Evolutionary conservation across 2,797 vertebrate species (phyloP).

Genomic region (Cercopithecus petaurista): DNA sequence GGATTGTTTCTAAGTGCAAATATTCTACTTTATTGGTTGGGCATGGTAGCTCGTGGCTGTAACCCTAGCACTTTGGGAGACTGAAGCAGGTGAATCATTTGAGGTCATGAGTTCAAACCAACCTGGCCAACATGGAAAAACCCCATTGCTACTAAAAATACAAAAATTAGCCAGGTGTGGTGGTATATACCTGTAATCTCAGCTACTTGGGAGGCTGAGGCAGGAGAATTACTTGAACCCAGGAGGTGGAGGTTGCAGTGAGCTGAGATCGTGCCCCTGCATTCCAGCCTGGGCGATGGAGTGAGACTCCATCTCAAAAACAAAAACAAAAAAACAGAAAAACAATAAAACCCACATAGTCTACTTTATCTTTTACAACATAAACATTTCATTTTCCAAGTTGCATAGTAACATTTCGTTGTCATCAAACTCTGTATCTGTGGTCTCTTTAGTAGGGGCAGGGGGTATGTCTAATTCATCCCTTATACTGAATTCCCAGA

Average conservation of each 20-base stretch:
- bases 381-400: neutral
- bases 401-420: conserved; percentile 5
- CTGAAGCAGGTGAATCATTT: neutral
- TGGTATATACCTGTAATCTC: neutral
- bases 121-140: neutral
- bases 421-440: neutral
- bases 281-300: neutral
- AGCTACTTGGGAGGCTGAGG: neutral
- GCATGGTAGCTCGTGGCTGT: neutral
- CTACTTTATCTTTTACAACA: conserved; percentile 8
- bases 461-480: neutral
- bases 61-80: neutral
- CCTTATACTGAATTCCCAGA: neutral
- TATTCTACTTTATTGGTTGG: neutral
- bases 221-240: neutral
- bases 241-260: neutral
- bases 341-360: neutral
- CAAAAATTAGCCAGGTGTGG: neutral
- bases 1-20: neutral
- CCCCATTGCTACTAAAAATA: neutral
- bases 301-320: neutral
- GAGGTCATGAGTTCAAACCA: neutral
- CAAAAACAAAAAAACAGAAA: neutral
- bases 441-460: neutral
- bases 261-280: neutral